Evolutionary conservation across 37 sponge, comb jelly and placozoan species (phyloP).

Genomic region (Hormiphora californensis): DNA sequence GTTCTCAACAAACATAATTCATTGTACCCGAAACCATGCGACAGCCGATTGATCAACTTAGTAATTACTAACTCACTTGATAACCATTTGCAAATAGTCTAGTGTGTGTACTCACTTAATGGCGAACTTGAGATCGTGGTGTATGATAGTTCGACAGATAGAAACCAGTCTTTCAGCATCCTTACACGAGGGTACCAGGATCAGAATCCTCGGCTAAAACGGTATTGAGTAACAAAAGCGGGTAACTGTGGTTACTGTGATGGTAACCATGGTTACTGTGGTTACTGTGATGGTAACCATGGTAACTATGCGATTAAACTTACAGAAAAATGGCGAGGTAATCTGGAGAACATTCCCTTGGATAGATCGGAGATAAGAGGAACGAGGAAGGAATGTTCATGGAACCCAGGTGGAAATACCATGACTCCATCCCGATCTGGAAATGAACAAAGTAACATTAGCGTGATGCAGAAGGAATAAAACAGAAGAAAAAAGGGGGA

Average conservation of each 20-base stretch:
- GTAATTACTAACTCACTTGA: too few species aligned
- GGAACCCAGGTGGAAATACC: neutral
- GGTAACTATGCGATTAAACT: neutral
- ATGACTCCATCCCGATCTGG: constrained; percentile 15
- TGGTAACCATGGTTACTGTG: neutral
- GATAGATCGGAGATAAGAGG: neutral
- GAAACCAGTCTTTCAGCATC: neutral
- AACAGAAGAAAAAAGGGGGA: too few species aligned
- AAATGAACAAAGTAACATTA: neutral
- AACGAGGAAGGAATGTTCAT: constrained; percentile 2
- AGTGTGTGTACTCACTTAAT: neutral
- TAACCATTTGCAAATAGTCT: neutral
- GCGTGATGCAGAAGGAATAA: too few species aligned
- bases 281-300: neutral
- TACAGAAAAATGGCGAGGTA: neutral
- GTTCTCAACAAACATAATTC: too few species aligned
- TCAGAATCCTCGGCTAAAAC: constrained; percentile 9
- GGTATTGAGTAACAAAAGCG: neutral
- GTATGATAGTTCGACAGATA: neutral
- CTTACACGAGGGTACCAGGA: constrained; percentile 22
- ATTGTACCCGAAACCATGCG: too few species aligned
- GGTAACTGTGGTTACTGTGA: neutral
- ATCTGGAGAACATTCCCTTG: neutral
- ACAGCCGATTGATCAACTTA: too few species aligned
- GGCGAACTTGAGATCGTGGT: neutral